These are phyloP conservation scores for Thymallus thymallus DNA, from an alignment of 2,113 vertebrate genomes.

Conservation along the genomic window DNA sequence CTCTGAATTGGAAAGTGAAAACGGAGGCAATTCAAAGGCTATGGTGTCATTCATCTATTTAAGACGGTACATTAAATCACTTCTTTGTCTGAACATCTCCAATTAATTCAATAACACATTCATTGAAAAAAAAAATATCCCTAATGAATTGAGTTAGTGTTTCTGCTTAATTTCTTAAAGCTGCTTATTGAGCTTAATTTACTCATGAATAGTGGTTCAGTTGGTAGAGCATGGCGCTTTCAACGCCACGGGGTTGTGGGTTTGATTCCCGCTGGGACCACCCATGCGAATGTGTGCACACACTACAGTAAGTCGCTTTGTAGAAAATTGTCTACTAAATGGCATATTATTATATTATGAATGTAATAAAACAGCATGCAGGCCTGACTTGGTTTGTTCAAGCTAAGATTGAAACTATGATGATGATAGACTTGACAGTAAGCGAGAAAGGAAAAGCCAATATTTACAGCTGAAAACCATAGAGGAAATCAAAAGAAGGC, in stretches of 20 bases:
- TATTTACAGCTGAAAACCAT: background rate
- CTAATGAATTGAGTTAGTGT: background rate
- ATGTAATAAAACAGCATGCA: conserved; percentile 18
- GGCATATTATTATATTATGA: background rate
- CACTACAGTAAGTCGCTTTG: too few species aligned
- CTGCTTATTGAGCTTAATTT: background rate
- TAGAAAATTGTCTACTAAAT: background rate
- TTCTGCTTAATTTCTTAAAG: conserved; percentile 30
- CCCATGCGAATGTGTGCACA: too few species aligned
- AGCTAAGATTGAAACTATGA: conserved; percentile 14
- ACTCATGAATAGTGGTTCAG: conserved; percentile 6
- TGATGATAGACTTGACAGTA: background rate
- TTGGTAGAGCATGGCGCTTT: too few species aligned
- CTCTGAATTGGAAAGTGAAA: conserved; percentile 9
- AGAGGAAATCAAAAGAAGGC: background rate
- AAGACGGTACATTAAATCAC: background rate
- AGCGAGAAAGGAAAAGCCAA: background rate
- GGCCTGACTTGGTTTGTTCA: conserved; percentile 23
- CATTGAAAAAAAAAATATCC: background rate
- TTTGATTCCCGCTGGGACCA: too few species aligned
- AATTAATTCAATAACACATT: conserved; percentile 9
- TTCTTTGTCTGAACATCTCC: conserved; percentile 12
- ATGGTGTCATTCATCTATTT: background rate
- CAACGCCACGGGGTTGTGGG: too few species aligned
- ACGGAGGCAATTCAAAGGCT: conserved; percentile 20